Conservation (phyloP, 2,888 invertebrate species). For the Ennomos fuscantarius region DNA sequence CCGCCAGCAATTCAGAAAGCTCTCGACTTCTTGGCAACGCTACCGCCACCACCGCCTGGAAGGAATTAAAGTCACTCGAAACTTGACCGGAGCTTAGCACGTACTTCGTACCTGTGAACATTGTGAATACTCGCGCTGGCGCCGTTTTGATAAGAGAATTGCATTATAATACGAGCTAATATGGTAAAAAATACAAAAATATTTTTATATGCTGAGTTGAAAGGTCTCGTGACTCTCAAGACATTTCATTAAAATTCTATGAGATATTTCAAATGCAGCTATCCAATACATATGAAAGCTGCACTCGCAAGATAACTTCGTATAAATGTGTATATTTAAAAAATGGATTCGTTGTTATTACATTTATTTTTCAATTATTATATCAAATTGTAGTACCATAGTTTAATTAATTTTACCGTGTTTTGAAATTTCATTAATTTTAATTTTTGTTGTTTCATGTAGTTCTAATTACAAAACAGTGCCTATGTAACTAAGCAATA, state of each 20-base stretch:
- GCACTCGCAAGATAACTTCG: no score
- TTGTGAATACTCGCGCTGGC: conserved; percentile 50
- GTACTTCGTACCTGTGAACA: conserved; percentile 47
- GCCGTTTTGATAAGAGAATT: conserved; percentile 59
- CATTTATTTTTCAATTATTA: no score
- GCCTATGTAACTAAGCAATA: conserved; percentile 62
- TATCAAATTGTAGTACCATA: no score
- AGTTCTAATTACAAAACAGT: conserved; percentile 60
- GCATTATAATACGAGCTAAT: conserved; percentile 24
- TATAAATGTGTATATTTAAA: no score
- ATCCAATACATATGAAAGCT: conserved; percentile 27
- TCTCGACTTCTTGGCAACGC: conserved; percentile 88
- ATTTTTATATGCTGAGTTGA: neutral
- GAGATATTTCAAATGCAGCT: conserved; percentile 18
- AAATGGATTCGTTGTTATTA: no score
- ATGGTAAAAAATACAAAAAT: neutral
- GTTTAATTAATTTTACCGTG: no score
- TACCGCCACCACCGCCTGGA: conserved; percentile 82
- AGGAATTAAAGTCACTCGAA: conserved; percentile 52
- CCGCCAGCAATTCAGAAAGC: conserved; percentile 91
- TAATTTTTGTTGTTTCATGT: conserved; percentile 19
- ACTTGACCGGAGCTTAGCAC: conserved; percentile 35
- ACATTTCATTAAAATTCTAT: conserved; percentile 34
- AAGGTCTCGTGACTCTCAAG: conserved; percentile 22
- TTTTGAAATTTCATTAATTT: no score